Percentiles rank a stretch among this genome's conserved stretches.
phyloP scores from a whole-genome alignment of 2,113 vertebrate species.

The Corythoichthys haematopterus region DNA sequence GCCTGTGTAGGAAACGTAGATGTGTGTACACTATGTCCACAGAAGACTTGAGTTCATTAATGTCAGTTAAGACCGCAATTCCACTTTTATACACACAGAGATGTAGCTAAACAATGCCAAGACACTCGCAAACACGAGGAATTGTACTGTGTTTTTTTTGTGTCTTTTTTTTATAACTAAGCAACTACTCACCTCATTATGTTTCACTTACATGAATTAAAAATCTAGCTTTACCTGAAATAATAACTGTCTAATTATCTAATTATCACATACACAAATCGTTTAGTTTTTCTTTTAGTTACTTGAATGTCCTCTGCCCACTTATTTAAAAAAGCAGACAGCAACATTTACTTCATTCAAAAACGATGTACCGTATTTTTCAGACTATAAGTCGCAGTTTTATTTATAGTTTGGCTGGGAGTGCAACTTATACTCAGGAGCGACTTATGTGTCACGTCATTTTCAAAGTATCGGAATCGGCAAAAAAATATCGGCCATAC shows the following conservation, averaged over 20 bases:
- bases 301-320: not conserved
- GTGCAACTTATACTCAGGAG: too few species aligned
- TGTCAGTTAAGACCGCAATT: slow-evolving; percentile 38
- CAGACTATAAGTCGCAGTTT: too few species aligned
- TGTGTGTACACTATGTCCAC: slow-evolving; percentile 23
- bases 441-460: too few species aligned
- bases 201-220: not conserved
- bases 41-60: slow-evolving; percentile 50
- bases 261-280: not conserved
- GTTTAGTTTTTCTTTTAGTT: not conserved
- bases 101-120: slow-evolving; percentile 41
- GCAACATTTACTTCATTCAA: not conserved
- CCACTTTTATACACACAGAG: slow-evolving; percentile 26
- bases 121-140: slow-evolving; percentile 6
- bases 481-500: too few species aligned
- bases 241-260: not conserved
- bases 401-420: too few species aligned
- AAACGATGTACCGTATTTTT: too few species aligned
- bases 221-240: not conserved
- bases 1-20: slow-evolving; percentile 14
- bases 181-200: not conserved
- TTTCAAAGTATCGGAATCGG: too few species aligned
- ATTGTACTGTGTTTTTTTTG: not conserved
- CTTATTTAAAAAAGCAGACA: not conserved
- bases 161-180: not conserved